These are phyloP conservation scores for Orius laevigatus DNA, from an alignment of 1,140 invertebrate genomes.

Conservation along the genomic window DNA sequence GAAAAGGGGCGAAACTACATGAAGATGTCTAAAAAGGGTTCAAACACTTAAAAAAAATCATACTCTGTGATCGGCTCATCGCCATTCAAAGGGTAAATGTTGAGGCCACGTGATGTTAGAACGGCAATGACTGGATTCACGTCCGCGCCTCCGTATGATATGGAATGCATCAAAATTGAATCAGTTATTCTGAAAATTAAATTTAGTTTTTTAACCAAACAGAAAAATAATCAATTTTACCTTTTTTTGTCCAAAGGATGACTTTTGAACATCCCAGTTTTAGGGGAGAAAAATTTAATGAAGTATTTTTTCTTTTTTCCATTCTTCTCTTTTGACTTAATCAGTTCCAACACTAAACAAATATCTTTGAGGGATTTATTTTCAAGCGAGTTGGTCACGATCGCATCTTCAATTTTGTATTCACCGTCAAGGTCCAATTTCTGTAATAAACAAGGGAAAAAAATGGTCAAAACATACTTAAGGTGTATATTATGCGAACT, in stretches of 20 bases:
- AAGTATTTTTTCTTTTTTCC: background rate
- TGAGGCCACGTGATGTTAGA: conserved; percentile 24
- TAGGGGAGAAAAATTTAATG: background rate
- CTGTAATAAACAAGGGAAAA: background rate
- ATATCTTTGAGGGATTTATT: background rate
- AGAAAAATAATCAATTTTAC: background rate
- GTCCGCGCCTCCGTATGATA: conserved; percentile 16
- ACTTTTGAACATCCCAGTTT: background rate
- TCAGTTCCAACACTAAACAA: background rate
- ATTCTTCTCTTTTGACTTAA: no score
- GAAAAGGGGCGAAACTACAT: no score
- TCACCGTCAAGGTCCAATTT: background rate
- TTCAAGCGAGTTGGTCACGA: background rate
- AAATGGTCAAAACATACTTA: background rate
- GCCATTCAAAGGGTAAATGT: conserved; percentile 25
- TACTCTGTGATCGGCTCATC: conserved; percentile 19
- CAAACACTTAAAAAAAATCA: conserved; percentile 8
- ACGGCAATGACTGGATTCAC: conserved; percentile 24
- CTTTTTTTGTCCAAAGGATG: background rate
- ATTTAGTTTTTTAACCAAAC: background rate
- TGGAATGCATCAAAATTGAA: conserved; percentile 9
- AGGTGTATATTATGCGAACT: background rate
- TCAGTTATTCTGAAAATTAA: conserved; percentile 3
- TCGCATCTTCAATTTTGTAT: background rate
- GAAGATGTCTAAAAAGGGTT: no score